Base-by-base conservation (phyloP, 2,113 vertebrate genomes). In the Dascyllus trimaculatus region DNA sequence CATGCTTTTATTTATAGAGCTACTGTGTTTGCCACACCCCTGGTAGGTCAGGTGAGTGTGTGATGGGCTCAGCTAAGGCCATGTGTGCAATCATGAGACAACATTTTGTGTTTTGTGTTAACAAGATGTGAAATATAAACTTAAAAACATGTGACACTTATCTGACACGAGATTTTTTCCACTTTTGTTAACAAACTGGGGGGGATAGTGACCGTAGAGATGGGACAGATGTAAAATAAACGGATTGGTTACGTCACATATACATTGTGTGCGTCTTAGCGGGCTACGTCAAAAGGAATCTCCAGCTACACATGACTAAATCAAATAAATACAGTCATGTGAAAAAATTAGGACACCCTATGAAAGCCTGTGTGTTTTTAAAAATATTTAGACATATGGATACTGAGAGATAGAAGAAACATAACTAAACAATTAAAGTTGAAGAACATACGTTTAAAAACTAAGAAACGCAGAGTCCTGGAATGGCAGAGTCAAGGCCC, bases 1-100 rank as follows among this genome's bases (percentile, higher is more conserved):
- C 92, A 85, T 93, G 89, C 91, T 88, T 92, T 91, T 86, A 93
- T 94, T 94, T 94, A 94, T 94, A 94, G 79, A 60, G 77, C 78
- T 61, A 75, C 70, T 85, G 59, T 46, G 76, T 86, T 83, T 83
- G 90, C 92, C 95, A 93, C 94, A 57, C 95, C 94, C 87, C 89
- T 86, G 75, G 18, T 54, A 32, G 15, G 80, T 91, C 90, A 91
- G 89, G 88, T 91, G 80, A 88, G 78, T 35, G 60, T 78, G 46
- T 80, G 71, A 84, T 74, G 86, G 43, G 43, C 72, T 89, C 51
- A 85, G 81, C 57, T 17, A 15, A 18, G 46, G 59, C 43, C 66
- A 77, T 57, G 63, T 57, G 63, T 78, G 77, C 71, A 78, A 78
- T 40, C 17, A 67, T 82, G 80, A 65, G 25, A 64, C 76, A 82